Base-by-base conservation (phyloP, 2,113 vertebrate genomes). In the Amphiprion ocellaris region DNA sequence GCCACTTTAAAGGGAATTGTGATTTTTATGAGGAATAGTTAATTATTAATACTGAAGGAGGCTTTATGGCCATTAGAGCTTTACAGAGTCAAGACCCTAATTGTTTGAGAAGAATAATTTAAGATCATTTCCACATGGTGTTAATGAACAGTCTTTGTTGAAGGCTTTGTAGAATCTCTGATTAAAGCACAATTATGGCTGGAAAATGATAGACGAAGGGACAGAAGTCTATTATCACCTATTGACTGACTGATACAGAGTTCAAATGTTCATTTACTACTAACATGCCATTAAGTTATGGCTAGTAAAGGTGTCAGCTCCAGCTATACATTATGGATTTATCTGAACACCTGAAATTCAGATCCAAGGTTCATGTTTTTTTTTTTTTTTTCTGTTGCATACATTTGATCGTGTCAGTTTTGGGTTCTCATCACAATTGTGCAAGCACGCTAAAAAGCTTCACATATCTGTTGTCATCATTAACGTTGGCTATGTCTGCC, bases 21-120 rank as follows among this genome's bases (percentile, higher is more conserved):
- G 72, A 58, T 4, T 58, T 58, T 62, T 41, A 74, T 74, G 21
- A 65, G 61, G 17, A n/a, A 52, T 10, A n/a, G 55, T 70, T 79
- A 47, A 76, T 72, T 24, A 72, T 64, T 82, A 21, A 65, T 61
- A n/a, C 66, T 24, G 17, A n/a, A 2, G 8, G 39, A 70, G 26
- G 65, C 46, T 64, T 69, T 39, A 54, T 52, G 8, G 10, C 21
- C 9, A 19, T 69, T 82, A 59, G 14, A 50, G 37, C 24, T 16
- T 70, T 33, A 17, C 14, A 52, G 54, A 28, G 54, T 84, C 15
- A 60, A 59, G 0, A 33, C 15, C 55, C 61, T n/a, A 4, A 78
- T 66, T 37, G 28, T 69, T 61, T 62, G 7, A 54, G 21, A 24
- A 37, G 10, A 23, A 33, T 77, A 16, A 15, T 33, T 75, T 71